Percentiles rank a stretch among this genome's conserved stretches.
These are phyloP conservation scores for Plutomurus gul DNA, from an alignment of 1,140 invertebrate species.

Conservation along the genomic window DNA sequence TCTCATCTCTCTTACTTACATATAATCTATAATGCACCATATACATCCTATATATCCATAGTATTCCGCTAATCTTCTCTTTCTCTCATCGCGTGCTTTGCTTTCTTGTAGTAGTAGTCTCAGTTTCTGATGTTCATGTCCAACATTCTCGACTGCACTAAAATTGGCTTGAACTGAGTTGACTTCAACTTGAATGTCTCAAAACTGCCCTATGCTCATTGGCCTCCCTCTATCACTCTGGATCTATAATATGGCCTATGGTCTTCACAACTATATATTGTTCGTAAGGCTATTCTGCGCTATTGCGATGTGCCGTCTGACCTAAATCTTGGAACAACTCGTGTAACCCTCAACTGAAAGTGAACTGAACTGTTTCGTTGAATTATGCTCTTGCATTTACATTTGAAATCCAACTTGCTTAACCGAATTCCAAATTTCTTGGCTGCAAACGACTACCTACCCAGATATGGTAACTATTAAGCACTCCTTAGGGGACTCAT, in stretches of 20 bases:
- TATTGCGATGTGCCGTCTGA: neutral
- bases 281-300: neutral
- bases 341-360: neutral
- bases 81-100: too few relatives aligned
- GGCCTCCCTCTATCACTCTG: neutral
- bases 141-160: too few relatives aligned
- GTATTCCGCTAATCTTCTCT: too few relatives aligned
- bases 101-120: too few relatives aligned
- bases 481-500: too few relatives aligned
- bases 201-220: neutral
- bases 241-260: neutral
- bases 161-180: too few relatives aligned
- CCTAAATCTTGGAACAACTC: neutral
- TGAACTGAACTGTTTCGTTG: neutral
- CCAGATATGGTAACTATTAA: too few relatives aligned
- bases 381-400: neutral
- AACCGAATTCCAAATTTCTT: neutral
- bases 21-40: neutral
- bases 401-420: neutral
- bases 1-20: neutral
- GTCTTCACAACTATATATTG: neutral
- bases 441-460: neutral
- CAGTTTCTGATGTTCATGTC: too few relatives aligned
- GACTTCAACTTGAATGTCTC: neutral
- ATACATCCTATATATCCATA: neutral